Conservation (phyloP, 1,140 invertebrate genomes). For the Drosophila rhopaloa region DNA sequence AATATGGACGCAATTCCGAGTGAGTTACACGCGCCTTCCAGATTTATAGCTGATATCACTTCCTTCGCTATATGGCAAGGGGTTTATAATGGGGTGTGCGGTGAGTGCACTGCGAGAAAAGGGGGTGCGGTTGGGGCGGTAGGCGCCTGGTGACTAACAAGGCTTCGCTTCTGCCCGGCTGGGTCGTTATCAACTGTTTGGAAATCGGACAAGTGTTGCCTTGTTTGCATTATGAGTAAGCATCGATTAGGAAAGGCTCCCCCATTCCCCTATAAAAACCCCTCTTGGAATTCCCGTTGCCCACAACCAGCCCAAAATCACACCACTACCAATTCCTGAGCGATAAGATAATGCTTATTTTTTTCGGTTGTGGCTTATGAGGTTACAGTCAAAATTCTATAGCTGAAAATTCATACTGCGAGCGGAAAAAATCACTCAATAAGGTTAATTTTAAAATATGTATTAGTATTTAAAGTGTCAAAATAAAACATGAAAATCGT, state of each 20-base stretch:
- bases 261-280: constrained; percentile 1
- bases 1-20: constrained; percentile 32
- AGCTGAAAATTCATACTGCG: not conserved
- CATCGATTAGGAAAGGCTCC: constrained; percentile 63
- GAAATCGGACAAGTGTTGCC: constrained; percentile 76
- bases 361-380: constrained; percentile 37
- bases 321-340: constrained; percentile 30
- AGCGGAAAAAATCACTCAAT: not conserved
- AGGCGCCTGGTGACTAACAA: constrained; percentile 62
- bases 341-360: constrained; percentile 31
- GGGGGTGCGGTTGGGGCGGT: constrained; percentile 9
- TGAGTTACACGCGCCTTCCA: constrained; percentile 41
- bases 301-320: constrained; percentile 30
- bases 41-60: constrained; percentile 49
- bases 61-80: constrained; percentile 2
- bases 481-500: no score
- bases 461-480: no score
- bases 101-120: not conserved
- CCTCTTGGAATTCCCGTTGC: constrained; percentile 13
- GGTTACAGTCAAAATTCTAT: constrained; percentile 10
- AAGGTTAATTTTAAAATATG: no score
- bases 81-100: constrained; percentile 12
- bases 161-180: constrained; percentile 35
- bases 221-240: constrained; percentile 68
- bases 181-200: constrained; percentile 70